Percentiles rank a stretch among this genome's conserved stretches.
These are phyloP conservation scores for Stenichneumon culpator DNA, from an alignment of 2,888 invertebrate species.

Conservation along the genomic window DNA sequence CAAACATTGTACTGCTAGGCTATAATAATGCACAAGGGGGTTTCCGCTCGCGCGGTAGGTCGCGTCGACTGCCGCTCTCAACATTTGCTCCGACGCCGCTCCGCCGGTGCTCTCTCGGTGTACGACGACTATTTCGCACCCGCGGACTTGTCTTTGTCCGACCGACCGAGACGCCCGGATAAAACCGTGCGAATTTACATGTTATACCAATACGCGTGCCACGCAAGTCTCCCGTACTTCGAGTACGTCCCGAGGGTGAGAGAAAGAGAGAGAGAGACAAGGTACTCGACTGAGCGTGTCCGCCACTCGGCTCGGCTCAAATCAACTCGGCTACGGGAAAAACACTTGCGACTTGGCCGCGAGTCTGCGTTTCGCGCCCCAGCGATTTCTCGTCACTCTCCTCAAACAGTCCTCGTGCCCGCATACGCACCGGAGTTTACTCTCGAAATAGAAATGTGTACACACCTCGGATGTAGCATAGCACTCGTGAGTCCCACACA, in stretches of 20 bases:
- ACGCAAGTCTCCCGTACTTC: conserved; percentile 16
- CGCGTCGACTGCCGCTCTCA: conserved; percentile 8
- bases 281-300: conserved; percentile 56
- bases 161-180: conserved; percentile 55
- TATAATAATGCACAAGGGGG: neutral
- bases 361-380: conserved; percentile 32
- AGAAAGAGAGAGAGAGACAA: neutral
- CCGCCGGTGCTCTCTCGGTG: neutral
- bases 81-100: conserved; percentile 20
- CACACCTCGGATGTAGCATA: conserved; percentile 8
- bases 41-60: conserved; percentile 32
- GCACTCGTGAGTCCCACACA: neutral
- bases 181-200: conserved; percentile 62
- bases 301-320: conserved; percentile 41
- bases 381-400: conserved; percentile 51
- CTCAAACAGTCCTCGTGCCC: conserved; percentile 42
- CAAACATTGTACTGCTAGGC: neutral
- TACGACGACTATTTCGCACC: conserved; percentile 17
- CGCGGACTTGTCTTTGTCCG: conserved; percentile 40
- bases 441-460: conserved; percentile 46
- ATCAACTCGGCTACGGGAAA: conserved; percentile 50
- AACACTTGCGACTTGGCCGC: conserved; percentile 49
- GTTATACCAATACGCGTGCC: conserved; percentile 38
- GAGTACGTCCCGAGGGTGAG: conserved; percentile 2
- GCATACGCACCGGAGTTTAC: conserved; percentile 14